phyloP scores from a whole-genome alignment of 1,140 invertebrate species.

The Odontomachus brunneus region DNA sequence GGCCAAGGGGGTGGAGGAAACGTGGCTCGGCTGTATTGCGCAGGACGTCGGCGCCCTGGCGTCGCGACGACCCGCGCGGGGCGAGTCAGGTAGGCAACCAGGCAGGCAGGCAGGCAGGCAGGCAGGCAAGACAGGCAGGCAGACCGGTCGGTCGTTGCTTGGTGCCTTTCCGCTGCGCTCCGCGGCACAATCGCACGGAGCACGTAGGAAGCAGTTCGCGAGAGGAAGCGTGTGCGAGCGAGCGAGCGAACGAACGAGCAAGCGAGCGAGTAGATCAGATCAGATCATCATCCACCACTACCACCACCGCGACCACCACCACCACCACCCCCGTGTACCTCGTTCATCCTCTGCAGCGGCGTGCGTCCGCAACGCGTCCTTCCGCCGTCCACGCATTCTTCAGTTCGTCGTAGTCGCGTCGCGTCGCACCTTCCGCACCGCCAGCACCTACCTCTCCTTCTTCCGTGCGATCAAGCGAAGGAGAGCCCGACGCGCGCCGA shows the following conservation, averaged over 20 bases:
- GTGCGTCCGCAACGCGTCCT: no score
- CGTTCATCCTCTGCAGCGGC: no score
- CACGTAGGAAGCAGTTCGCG: constrained; percentile 26
- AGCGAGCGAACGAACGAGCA: constrained; percentile 8
- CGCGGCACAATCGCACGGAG: constrained; percentile 47
- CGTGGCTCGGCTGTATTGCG: constrained; percentile 66
- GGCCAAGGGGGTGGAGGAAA: constrained; percentile 53
- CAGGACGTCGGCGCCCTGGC: constrained; percentile 69
- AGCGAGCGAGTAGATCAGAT: background rate
- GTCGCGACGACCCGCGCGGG: constrained; percentile 59
- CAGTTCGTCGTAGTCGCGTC: no score
- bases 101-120: no score
- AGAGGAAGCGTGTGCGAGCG: constrained; percentile 47
- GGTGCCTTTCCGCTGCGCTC: constrained; percentile 51
- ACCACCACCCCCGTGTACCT: no score
- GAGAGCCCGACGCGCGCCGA: background rate
- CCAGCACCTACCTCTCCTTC: background rate
- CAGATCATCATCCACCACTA: background rate
- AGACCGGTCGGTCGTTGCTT: constrained; percentile 62
- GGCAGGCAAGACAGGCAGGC: no score
- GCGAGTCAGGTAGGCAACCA: constrained; percentile 17
- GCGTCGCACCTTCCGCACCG: constrained; percentile 10
- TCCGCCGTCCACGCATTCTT: background rate
- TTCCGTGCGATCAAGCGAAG: background rate
- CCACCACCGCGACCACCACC: background rate